phyloP scores from a whole-genome alignment of 2,888 invertebrate species.

The Dicycla oo region DNA sequence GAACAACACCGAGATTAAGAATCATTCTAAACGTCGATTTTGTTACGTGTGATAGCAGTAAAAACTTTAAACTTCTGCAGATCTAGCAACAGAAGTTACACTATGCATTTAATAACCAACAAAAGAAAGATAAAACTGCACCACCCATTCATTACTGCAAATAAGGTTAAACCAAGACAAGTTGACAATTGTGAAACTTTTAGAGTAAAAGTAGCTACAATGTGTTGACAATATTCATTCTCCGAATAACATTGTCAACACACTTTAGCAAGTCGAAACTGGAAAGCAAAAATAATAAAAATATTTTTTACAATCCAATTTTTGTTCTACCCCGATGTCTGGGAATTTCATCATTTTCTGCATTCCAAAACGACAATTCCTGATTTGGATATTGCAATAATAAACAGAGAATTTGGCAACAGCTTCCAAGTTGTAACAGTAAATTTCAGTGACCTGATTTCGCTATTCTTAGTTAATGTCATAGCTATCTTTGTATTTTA shows the following conservation, averaged over 20 bases:
- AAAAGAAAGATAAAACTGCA: constrained; percentile 18
- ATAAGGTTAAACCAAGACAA: constrained; percentile 21
- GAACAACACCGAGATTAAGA: background rate
- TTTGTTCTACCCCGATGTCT: background rate
- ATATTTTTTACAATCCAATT: constrained; percentile 35
- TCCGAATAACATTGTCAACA: constrained; percentile 13
- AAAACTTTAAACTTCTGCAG: background rate
- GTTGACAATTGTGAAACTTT: constrained; percentile 33
- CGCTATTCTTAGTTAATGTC: constrained; percentile 9
- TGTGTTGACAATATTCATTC: constrained; percentile 26
- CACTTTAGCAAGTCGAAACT: constrained; percentile 14
- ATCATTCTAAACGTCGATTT: background rate
- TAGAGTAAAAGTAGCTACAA: constrained; percentile 14
- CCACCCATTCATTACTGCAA: constrained; percentile 6
- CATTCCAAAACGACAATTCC: constrained; percentile 16
- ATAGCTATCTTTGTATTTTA: background rate
- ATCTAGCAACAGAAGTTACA: background rate
- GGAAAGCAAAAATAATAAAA: constrained; percentile 13
- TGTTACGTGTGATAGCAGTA: too few species aligned
- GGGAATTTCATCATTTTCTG: constrained; percentile 32
- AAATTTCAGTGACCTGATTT: constrained; percentile 44
- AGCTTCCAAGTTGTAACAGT: background rate
- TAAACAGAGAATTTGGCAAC: constrained; percentile 52
- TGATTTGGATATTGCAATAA: constrained; percentile 49
- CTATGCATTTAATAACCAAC: constrained; percentile 9